Evolutionary conservation across 2,888 invertebrate species (phyloP).

Genomic region (Ochropleura plecta): DNA sequence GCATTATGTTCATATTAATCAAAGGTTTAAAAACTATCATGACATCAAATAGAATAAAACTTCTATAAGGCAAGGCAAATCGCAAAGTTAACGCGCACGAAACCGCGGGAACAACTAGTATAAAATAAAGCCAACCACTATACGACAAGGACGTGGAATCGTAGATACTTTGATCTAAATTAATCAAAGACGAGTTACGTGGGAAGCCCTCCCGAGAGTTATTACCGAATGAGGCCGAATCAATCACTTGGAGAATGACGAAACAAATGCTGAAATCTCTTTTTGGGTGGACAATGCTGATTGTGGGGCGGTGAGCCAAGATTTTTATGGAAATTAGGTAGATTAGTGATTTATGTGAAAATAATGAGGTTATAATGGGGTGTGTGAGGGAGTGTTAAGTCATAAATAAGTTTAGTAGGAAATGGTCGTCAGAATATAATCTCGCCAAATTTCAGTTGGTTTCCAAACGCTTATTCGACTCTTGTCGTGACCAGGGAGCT

Average conservation of each 20-base stretch:
- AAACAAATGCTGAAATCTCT: conserved; percentile 64
- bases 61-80: too few species aligned
- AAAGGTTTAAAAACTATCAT: too few species aligned
- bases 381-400: background rate
- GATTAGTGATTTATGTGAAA: conserved; percentile 12
- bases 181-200: conserved; percentile 78
- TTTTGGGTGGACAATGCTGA: conserved; percentile 36
- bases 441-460: background rate
- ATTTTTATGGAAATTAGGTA: conserved; percentile 28
- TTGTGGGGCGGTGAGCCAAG: conserved; percentile 1
- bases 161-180: conserved; percentile 72
- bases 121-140: conserved; percentile 59
- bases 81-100: too few species aligned
- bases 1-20: too few species aligned
- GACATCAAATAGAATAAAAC: too few species aligned
- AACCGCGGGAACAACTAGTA: background rate
- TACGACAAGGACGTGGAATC: conserved; percentile 49
- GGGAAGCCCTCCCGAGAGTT: conserved; percentile 73
- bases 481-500: too few species aligned
- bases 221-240: conserved; percentile 71
- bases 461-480: too few species aligned
- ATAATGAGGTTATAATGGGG: background rate
- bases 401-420: background rate
- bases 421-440: background rate
- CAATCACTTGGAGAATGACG: conserved; percentile 70